Evolutionary conservation across 2,888 invertebrate species (phyloP).

Genomic region (Cryptocheilus praepositus): DNA sequence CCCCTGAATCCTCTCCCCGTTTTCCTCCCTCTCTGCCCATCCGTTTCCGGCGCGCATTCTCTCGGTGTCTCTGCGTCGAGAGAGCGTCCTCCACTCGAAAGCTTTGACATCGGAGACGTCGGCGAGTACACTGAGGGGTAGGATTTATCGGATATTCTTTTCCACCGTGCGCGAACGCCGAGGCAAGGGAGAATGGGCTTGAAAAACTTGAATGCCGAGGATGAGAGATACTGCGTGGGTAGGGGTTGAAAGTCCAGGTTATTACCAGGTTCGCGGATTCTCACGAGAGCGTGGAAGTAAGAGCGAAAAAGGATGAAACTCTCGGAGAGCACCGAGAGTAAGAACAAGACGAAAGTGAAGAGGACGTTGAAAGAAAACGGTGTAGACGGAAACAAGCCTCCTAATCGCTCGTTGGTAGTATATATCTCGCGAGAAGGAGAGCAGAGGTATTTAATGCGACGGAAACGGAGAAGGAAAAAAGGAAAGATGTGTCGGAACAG

Average conservation of each 20-base stretch:
- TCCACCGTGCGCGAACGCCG: slow-evolving; percentile 10
- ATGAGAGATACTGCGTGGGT: background rate
- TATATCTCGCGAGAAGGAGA: no score
- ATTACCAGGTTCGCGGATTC: slow-evolving; percentile 21
- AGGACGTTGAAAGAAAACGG: no score
- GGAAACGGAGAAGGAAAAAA: slow-evolving; percentile 1
- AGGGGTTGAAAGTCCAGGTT: slow-evolving; percentile 17
- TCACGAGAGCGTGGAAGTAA: slow-evolving; percentile 2
- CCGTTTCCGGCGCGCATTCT: slow-evolving; percentile 22
- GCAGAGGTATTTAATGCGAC: no score
- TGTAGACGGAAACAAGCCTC: background rate
- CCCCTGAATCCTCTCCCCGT: slow-evolving; percentile 13
- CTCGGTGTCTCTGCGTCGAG: slow-evolving; percentile 20
- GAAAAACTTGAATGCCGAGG: slow-evolving; percentile 15
- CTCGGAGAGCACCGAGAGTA: no score
- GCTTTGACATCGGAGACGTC: slow-evolving; percentile 59
- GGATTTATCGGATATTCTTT: slow-evolving; percentile 55
- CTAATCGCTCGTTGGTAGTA: no score
- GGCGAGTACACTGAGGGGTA: slow-evolving; percentile 47
- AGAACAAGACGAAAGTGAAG: slow-evolving; percentile 7
- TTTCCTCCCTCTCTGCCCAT: slow-evolving; percentile 18
- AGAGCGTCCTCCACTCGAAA: slow-evolving; percentile 48
- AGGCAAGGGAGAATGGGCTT: slow-evolving; percentile 1
- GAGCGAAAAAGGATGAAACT: background rate
- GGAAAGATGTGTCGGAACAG: background rate